A percentile compares a stretch with the other conserved stretches of the same genome.
phyloP scores from a whole-genome alignment of 2,888 invertebrate genomes.

The Poecilus cupreus region DNA sequence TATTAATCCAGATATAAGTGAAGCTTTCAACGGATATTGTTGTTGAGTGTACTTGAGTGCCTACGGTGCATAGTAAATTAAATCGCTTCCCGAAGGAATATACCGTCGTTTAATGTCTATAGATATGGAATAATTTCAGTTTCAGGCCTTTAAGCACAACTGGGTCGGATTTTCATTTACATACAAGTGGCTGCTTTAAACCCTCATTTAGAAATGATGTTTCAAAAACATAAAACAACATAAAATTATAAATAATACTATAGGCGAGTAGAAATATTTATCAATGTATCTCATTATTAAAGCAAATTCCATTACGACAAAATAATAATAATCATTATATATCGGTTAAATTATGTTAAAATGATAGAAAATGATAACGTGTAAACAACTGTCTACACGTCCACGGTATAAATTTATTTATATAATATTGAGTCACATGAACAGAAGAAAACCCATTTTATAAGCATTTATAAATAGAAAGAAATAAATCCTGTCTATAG shows the following conservation, averaged over 20 bases:
- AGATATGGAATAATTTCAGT: constrained; percentile 23
- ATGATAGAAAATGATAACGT: neutral
- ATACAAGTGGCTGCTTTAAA: neutral
- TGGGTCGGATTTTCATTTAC: neutral
- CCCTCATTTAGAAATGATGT: neutral
- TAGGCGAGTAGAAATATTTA: too few species aligned
- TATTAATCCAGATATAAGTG: too few species aligned
- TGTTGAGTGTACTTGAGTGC: constrained; percentile 24
- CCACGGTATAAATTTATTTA: constrained; percentile 34
- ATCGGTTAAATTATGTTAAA: neutral
- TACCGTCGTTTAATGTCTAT: constrained; percentile 33
- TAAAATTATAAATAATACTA: too few species aligned
- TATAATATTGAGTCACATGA: constrained; percentile 29
- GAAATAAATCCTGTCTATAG: constrained; percentile 37
- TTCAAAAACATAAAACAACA: neutral
- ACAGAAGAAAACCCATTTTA: constrained; percentile 39
- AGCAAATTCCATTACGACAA: neutral
- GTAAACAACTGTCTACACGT: constrained; percentile 2
- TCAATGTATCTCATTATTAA: too few species aligned
- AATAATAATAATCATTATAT: neutral
- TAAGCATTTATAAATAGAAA: constrained; percentile 40
- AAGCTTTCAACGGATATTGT: neutral
- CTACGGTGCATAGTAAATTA: constrained; percentile 30
- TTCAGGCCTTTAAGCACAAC: neutral
- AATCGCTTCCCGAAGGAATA: constrained; percentile 9